Percentiles rank a stretch among this genome's conserved stretches.
Evolutionary conservation across 1,140 invertebrate genomes (phyloP).

Genomic region (Neodiprion pinetum): DNA sequence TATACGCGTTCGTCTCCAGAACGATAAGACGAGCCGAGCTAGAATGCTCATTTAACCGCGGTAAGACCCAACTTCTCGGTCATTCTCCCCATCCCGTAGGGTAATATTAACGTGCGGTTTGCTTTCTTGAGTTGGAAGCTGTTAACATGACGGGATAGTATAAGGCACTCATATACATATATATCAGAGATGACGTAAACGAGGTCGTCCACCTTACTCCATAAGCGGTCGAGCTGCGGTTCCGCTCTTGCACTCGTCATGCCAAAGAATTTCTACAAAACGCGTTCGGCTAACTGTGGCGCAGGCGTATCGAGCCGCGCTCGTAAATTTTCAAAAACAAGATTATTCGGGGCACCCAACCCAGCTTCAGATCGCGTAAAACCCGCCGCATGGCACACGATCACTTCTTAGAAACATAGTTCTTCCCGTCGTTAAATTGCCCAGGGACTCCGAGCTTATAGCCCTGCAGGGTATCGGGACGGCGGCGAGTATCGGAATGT

Average conservation of each 20-base stretch:
- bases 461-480: background rate
- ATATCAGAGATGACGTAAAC: background rate
- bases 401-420: background rate
- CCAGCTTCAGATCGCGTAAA: background rate
- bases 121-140: too few species aligned
- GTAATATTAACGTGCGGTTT: too few species aligned
- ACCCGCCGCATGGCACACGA: background rate
- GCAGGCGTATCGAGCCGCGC: background rate
- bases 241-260: background rate
- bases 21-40: too few species aligned
- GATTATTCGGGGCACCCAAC: background rate
- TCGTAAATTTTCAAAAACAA: slow-evolving; percentile 1
- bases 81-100: too few species aligned
- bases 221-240: background rate
- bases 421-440: background rate
- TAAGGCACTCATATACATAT: too few species aligned
- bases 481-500: background rate
- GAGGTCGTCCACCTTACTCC: background rate
- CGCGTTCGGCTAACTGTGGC: background rate
- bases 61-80: too few species aligned
- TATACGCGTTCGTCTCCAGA: too few species aligned
- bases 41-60: too few species aligned
- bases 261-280: background rate
- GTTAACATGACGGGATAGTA: too few species aligned
- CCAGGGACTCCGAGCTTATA: background rate